Percentiles rank a stretch among this genome's conserved stretches.
phyloP scores from a whole-genome alignment of 2,888 invertebrate species.

The Amiota mariae region DNA sequence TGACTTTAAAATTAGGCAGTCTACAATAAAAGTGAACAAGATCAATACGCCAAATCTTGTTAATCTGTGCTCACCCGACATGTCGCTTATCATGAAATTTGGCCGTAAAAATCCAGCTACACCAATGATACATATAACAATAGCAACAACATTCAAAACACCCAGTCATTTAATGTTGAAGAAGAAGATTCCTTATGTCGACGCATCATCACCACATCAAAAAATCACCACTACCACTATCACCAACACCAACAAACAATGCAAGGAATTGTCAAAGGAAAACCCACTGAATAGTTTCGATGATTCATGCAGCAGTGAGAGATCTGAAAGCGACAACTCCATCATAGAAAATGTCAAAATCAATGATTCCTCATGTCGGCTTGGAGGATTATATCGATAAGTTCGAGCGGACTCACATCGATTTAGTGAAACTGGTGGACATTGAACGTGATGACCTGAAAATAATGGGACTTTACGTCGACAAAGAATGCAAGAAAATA shows the following conservation, averaged over 20 bases:
- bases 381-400: constrained; percentile 59
- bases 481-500: constrained; percentile 61
- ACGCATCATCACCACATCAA: constrained; percentile 4
- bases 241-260: constrained; percentile 10
- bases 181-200: not conserved
- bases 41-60: constrained; percentile 52
- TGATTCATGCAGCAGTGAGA: constrained; percentile 38
- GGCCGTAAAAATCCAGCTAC: constrained; percentile 43
- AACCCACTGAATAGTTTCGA: constrained; percentile 49
- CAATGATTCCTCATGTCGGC: constrained; percentile 60
- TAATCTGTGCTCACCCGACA: constrained; percentile 59
- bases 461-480: constrained; percentile 55
- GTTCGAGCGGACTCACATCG: constrained; percentile 58
- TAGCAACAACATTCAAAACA: constrained; percentile 49
- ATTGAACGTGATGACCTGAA: constrained; percentile 56
- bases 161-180: constrained; percentile 30
- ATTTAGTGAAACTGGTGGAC: constrained; percentile 56
- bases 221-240: constrained; percentile 4
- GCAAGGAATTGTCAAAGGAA: constrained; percentile 26
- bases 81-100: constrained; percentile 59
- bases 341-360: not conserved
- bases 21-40: constrained; percentile 55
- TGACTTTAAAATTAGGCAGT: constrained; percentile 42
- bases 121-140: constrained; percentile 38
- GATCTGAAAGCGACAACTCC: not conserved